Evolutionary conservation across 2,113 vertebrate genomes (phyloP).

Genomic region (Actenoides hombroni): DNA sequence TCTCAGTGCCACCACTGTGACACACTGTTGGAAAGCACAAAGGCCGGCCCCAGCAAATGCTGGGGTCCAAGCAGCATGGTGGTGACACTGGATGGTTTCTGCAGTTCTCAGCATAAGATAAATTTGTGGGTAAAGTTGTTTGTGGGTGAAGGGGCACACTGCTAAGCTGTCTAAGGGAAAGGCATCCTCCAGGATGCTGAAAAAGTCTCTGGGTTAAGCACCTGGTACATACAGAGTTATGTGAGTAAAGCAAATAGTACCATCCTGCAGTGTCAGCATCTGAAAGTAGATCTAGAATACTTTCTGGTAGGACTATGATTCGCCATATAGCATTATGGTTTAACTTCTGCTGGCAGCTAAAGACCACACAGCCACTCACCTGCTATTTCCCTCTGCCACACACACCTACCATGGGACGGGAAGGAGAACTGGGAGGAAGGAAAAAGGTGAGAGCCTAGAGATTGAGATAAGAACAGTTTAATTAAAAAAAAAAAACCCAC

Average conservation of each 20-base stretch:
- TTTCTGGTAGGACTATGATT: too few species aligned
- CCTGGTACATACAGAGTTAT: background rate
- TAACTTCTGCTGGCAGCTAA: too few species aligned
- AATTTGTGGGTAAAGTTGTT: background rate
- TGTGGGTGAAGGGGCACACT: background rate
- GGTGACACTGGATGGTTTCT: background rate
- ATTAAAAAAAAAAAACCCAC: too few species aligned
- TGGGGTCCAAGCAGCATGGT: too few species aligned
- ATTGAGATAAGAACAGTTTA: too few species aligned
- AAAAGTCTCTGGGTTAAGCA: background rate
- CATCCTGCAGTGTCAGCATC: too few species aligned
- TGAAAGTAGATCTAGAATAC: background rate
- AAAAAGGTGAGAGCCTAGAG: too few species aligned
- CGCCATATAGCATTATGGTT: rapidly evolving
- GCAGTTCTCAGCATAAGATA: background rate
- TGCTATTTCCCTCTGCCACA: too few species aligned
- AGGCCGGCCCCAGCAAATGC: rapidly evolving
- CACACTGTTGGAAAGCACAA: background rate
- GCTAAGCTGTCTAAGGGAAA: background rate
- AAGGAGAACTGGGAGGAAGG: too few species aligned
- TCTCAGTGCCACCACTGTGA: background rate
- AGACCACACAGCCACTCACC: too few species aligned
- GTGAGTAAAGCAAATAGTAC: background rate
- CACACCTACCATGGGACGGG: too few species aligned
- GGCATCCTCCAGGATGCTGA: background rate